These are phyloP conservation scores for Phalacrocorax aristotelis DNA, from an alignment of 2,113 vertebrate genomes.

Conservation along the genomic window DNA sequence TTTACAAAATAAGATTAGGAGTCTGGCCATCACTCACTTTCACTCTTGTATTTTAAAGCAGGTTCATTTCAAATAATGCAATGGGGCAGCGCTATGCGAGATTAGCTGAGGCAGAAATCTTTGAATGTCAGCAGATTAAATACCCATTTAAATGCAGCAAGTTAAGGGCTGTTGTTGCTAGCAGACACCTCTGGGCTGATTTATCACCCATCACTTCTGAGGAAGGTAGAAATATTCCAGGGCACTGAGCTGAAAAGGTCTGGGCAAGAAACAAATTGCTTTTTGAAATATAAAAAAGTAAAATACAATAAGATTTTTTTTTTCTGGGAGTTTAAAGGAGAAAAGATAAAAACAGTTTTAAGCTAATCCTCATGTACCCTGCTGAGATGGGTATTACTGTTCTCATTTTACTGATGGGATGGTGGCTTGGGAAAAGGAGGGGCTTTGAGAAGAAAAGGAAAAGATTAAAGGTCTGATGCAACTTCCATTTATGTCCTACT, in stretches of 20 bases:
- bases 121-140: background rate
- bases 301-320: background rate
- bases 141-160: background rate
- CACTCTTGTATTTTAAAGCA: background rate
- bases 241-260: background rate
- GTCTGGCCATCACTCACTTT: background rate
- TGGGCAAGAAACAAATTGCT: background rate
- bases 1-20: background rate
- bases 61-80: background rate
- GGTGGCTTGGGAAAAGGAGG: background rate
- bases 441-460: background rate
- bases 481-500: background rate
- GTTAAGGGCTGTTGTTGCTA: background rate
- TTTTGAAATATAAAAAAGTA: background rate
- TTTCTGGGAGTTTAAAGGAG: background rate
- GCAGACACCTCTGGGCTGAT: background rate
- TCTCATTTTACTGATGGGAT: background rate
- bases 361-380: background rate
- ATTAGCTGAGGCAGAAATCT: background rate
- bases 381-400: background rate
- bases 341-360: background rate
- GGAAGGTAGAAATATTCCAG: background rate
- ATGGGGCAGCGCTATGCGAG: background rate
- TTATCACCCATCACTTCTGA: background rate
- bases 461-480: background rate